Evolutionary conservation across 1,140 invertebrate genomes (phyloP), one percentile per base, ranked within the genome.

Genomic region (Hylaeus anthracinus): DNA sequence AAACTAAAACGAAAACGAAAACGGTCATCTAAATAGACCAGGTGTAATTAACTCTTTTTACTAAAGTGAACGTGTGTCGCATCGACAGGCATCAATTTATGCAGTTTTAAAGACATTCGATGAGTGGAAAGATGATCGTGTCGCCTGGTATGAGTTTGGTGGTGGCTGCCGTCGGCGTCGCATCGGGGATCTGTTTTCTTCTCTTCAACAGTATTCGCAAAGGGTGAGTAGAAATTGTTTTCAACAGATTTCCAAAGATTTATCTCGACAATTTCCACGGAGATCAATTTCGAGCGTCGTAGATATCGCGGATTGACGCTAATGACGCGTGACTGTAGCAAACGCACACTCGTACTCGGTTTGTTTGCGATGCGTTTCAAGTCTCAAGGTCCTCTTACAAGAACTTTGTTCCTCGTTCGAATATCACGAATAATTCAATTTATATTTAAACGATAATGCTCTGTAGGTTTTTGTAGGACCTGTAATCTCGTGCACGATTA

Each of bases 151-250:
- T 90, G 73, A 87, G 90, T 37, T 70, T 92, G 39, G 55, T 92
- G 41, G 87, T 92, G 39, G 55, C 92, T 37, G 87, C 88, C 5
- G 88, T 80, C 2, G 90, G 90, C 55, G 76, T 92, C 41, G 90
- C 88, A 48, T 91, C 92, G 41, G 91, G 90, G 3, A 86, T 92
- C 53, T 91, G 90, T 78, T 91, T 91, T 61, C 66, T 90, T n/a
- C 69, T 88, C 53, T 83, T 90, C 58, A 79, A 55, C 26, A 87
- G 66, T 14, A 58, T 91, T 8, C 69, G 86, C 12, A 91, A 82
- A 74, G 75, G 88, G 91, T 91, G 64, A 88, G 86, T 88, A 26
- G 9, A 10, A 39, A 71, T 14, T 9, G 4, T 37, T 26, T 26
- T 26, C 26, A 26, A 26, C 26, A 26, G 26, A 26, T 43, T 41